phyloP scores from a whole-genome alignment of 2,797 vertebrate species.

The Danionella dracula region DNA sequence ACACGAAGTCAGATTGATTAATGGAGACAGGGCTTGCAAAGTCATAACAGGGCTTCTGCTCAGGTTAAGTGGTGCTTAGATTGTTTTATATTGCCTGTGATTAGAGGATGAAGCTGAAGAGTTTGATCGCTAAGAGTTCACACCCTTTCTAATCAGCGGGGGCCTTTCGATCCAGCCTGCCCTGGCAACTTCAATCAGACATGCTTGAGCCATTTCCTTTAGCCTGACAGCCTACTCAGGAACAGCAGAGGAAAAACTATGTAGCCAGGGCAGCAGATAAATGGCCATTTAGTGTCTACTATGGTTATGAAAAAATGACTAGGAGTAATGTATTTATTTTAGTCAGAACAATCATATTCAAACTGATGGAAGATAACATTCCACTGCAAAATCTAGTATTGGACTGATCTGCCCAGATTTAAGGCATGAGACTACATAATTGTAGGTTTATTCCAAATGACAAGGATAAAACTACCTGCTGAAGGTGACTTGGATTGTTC shows the following conservation, averaged over 20 bases:
- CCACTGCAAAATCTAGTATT: neutral
- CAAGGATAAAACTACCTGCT: neutral
- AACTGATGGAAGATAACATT: constrained; percentile 8
- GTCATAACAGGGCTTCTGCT: constrained; percentile 67
- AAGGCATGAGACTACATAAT: neutral
- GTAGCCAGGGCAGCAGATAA: neutral
- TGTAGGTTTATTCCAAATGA: neutral
- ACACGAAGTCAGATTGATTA: constrained; percentile 75
- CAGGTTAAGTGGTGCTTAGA: constrained; percentile 79
- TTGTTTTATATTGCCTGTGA: constrained; percentile 75
- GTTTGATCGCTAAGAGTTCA: constrained; percentile 65
- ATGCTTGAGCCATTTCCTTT: constrained; percentile 42
- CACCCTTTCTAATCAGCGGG: constrained; percentile 63
- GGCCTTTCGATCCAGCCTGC: constrained; percentile 67
- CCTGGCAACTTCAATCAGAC: constrained; percentile 68
- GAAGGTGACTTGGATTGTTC: too few species aligned
- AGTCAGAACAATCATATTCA: constrained; percentile 29
- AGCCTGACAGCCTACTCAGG: constrained; percentile 51
- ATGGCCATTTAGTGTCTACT: constrained; percentile 33
- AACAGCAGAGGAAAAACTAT: constrained; percentile 25
- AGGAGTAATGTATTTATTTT: constrained; percentile 35
- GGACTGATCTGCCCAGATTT: neutral
- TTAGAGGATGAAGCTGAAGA: constrained; percentile 69
- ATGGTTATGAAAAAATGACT: constrained; percentile 24
- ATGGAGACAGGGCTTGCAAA: constrained; percentile 77